These are phyloP conservation scores for Vombatus ursinus DNA, from an alignment of 2,113 vertebrate species.

Conservation along the genomic window DNA sequence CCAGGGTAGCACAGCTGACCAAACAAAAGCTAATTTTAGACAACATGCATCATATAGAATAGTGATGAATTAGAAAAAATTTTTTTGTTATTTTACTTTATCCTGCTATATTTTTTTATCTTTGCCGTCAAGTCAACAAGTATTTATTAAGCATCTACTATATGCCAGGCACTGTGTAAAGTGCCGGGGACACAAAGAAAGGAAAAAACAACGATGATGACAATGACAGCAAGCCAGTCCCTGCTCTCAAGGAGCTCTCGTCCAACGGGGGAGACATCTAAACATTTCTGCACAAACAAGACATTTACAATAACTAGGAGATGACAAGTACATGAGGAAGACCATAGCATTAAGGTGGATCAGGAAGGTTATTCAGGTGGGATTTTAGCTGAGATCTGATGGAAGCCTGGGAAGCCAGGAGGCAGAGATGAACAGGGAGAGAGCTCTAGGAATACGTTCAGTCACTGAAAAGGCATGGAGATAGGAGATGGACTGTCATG, in stretches of 20 bases:
- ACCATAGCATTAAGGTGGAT: not conserved
- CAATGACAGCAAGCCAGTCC: not conserved
- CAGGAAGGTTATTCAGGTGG: not conserved
- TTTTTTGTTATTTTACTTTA: not conserved
- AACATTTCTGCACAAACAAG: not conserved
- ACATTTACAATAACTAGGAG: not conserved
- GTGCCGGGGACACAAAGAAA: not conserved
- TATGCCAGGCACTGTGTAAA: not conserved
- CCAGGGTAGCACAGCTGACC: not conserved
- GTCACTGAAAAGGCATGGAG: not conserved
- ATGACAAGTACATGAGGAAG: not conserved
- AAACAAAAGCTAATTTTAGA: constrained; percentile 23
- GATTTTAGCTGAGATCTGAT: not conserved
- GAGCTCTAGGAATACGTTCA: not conserved
- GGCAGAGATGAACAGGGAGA: not conserved
- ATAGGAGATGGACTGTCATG: not conserved
- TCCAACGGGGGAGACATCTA: not conserved
- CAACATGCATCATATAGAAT: not conserved
- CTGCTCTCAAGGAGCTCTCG: not conserved
- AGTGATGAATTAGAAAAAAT: not conserved
- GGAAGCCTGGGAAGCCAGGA: not conserved
- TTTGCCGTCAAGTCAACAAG: not conserved
- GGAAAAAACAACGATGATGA: not conserved
- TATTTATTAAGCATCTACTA: not conserved
- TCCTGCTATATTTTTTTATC: not conserved